Base-by-base conservation (phyloP, 2,113 vertebrate genomes). In the Xenopus borealis region DNA sequence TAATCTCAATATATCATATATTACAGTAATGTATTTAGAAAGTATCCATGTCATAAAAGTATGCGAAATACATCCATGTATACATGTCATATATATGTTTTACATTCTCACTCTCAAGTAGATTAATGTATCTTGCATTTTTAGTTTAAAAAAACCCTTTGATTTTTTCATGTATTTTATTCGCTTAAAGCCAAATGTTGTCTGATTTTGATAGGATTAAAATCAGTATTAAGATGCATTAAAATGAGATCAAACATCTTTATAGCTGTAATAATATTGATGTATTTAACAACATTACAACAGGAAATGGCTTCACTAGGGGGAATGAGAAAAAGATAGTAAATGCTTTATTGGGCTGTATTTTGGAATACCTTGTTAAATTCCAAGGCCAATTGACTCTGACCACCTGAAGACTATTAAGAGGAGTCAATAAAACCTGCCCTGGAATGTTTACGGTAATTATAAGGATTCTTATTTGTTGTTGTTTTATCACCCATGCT, bases 281-380 rank as follows among this genome's bases (percentile, higher is more conserved):
- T 70, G 52, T 18, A 46, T 44, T 64, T 70, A 70, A 61, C 20
- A 76, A 62, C 57, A 62, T 63, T 69, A 75, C 66, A 70, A 70
- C 74, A 76, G 74, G 74, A 76, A 76, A 76, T 33, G 12, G 59
- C 70, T 45, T 47, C 61, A 62, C 57, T 52, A 62, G 12, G 13
- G 73, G 30, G 64, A 40, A 64, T 66, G 63, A 33, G 52, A 69
- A 55, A 53, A 70, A 76, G 74, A 76, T 76, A 70, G 20, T 70
- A 76, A 70, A 76, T 69, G 74, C 55, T 76, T 76, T 76, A 76
- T 76, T 63, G 74, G 66, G 18, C 74, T 69, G 23, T 70, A 67
- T 69, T 76, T 76, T 70, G 61, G 18, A 50, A 69, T 76, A 76
- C 74, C 66, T 76, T 76, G 74, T 76, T 70, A 76, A 76, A 76